Percentiles rank a stretch among this genome's conserved stretches.
Conservation (phyloP, 2,888 invertebrate species). For the Latrodectus elegans region DNA sequence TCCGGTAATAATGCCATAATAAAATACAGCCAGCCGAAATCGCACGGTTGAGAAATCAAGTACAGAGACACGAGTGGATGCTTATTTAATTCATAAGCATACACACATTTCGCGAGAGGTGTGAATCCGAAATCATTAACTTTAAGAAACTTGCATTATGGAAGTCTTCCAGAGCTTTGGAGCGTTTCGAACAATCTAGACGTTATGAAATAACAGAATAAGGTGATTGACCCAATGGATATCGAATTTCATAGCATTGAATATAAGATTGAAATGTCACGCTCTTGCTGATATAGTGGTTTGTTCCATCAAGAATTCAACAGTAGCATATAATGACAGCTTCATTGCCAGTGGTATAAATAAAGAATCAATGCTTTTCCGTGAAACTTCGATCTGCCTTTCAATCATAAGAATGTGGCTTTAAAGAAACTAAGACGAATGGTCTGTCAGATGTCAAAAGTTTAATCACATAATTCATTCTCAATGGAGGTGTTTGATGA, state of each 20-base stretch:
- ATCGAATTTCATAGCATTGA: background rate
- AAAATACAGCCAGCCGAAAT: background rate
- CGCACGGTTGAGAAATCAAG: slow-evolving; percentile 8
- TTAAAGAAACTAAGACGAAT: too few species aligned
- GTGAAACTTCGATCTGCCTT: too few species aligned
- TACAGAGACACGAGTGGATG: background rate
- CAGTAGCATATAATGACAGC: too few species aligned
- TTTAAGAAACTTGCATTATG: background rate
- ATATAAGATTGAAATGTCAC: background rate
- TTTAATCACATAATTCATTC: too few species aligned
- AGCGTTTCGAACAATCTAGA: background rate
- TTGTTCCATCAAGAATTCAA: too few species aligned
- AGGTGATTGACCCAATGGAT: background rate
- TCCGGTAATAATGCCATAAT: background rate
- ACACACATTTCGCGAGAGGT: background rate
- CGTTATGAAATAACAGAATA: background rate
- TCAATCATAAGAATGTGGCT: too few species aligned
- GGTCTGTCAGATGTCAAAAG: too few species aligned
- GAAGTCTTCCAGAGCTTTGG: background rate
- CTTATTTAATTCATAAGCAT: background rate
- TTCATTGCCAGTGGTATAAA: too few species aligned
- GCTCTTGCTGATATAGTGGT: background rate
- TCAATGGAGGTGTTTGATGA: too few species aligned
- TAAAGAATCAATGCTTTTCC: too few species aligned
- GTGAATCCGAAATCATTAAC: background rate